Conservation (phyloP, 1,140 invertebrate genomes). For the Drosophila saltans region DNA sequence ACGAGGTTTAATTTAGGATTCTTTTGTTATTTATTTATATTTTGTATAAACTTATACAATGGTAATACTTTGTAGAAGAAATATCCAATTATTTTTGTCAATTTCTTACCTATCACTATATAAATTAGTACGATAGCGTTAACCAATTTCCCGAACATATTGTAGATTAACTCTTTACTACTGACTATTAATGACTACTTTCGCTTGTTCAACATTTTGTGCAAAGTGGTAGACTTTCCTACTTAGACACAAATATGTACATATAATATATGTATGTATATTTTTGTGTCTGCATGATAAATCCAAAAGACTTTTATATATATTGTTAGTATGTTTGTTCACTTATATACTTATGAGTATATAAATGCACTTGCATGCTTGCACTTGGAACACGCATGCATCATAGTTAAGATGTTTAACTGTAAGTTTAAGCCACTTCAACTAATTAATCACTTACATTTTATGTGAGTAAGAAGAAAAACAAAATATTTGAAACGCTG, state of each 20-base stretch:
- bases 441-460: not conserved
- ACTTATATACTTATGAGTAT: not conserved
- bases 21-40: not conserved
- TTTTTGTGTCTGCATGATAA: not conserved
- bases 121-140: conserved; percentile 39
- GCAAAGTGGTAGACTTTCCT: conserved; percentile 16
- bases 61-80: not conserved
- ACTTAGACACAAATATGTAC: conserved; percentile 3
- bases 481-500: no score
- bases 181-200: conserved; percentile 42
- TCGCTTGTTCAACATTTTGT: conserved; percentile 30
- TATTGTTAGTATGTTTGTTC: not conserved
- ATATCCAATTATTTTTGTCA: not conserved
- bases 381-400: not conserved
- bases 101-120: conserved; percentile 37
- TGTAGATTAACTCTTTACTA: conserved; percentile 33
- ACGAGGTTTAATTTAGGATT: no score
- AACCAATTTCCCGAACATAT: conserved; percentile 48
- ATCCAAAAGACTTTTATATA: not conserved
- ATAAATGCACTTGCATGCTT: not conserved
- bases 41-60: not conserved
- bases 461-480: no score
- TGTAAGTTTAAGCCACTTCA: not conserved
- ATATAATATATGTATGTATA: not conserved
- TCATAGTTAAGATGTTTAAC: not conserved